These are phyloP conservation scores for Trichogramma pretiosum DNA, from an alignment of 1,140 invertebrate species.

Conservation along the genomic window DNA sequence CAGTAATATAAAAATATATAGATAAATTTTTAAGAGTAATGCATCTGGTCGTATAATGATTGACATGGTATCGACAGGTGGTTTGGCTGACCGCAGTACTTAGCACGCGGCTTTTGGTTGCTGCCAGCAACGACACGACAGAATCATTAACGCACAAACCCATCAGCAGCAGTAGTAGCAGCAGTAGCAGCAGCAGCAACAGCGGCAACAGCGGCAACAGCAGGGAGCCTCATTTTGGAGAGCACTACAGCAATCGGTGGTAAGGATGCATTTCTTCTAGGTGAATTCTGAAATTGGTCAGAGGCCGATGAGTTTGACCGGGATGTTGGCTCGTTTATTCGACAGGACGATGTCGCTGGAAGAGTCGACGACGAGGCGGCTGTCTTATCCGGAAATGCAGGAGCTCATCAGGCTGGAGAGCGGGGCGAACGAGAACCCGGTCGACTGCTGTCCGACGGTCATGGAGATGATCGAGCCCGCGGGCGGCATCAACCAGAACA, in stretches of 20 bases:
- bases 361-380: conserved; percentile 29
- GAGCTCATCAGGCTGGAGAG: conserved; percentile 51
- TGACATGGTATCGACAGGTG: conserved; percentile 36
- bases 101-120: conserved; percentile 39
- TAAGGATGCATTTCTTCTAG: no score
- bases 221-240: conserved; percentile 37
- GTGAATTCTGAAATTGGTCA: no score
- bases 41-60: no score
- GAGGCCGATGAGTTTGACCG: no score
- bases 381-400: conserved; percentile 50
- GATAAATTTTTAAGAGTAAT: no score
- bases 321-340: background rate
- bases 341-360: conserved; percentile 29
- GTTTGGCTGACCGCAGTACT: conserved; percentile 46
- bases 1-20: no score
- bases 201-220: no score
- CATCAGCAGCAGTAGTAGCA: no score
- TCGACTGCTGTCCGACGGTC: conserved; percentile 73
- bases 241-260: conserved; percentile 34
- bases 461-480: conserved; percentile 67
- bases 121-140: conserved; percentile 38
- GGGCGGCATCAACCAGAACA: conserved; percentile 64
- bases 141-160: conserved; percentile 33
- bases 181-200: no score
- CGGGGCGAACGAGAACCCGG: conserved; percentile 45